Evolutionary conservation across 2,888 invertebrate species (phyloP), one percentile per base, ranked within the genome.

Genomic region (Scaptomyza polygonia): DNA sequence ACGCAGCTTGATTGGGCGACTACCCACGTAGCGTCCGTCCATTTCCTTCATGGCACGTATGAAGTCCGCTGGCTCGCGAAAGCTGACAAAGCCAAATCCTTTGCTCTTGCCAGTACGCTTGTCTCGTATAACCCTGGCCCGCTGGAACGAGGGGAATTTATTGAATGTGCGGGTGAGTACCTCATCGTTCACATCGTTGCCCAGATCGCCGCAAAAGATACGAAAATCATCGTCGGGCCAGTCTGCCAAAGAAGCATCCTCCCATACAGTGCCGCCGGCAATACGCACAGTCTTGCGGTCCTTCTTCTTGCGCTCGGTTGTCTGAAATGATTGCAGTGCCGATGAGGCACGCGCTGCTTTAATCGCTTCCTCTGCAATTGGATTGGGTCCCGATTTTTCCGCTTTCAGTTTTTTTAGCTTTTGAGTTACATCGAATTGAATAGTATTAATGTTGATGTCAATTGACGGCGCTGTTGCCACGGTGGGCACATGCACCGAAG

Each of bases 201-300:
- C 99, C 45, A 99, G 93, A 93, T 99, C 99, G n/a, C 99, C 99
- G 90, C 99, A 99, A 92, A 99, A 99, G 92, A 99, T 96, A 74
- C 99, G 93, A 92, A 98, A 99, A 93, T 99, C 99, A 93, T 98
- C 98, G 78, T 97, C 96, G n/a, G 97, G 96, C 99, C 99, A 99
- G 89, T 99, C 99, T 16, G 95, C 92, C 54, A 99, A 92, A 0
- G 98, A 97, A 21, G 94, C 94, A 92, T 99, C 99, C 92, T 99
- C 99, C 99, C 99, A 99, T 0, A 96, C 95, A 79, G 96, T 95
- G 0, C 98, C 98, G 4, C 98, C 99, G 0, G 98, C 99, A 75
- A 96, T 96, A 29, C 99, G 93, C 51, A 99, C 94, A 65, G 97
- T 95, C 58, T 91, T 91, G 2, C 91, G 86, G 67, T 91, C 91